These are phyloP conservation scores for Bradypodion pumilum DNA, from an alignment of 2,797 vertebrate species.

Conservation along the genomic window DNA sequence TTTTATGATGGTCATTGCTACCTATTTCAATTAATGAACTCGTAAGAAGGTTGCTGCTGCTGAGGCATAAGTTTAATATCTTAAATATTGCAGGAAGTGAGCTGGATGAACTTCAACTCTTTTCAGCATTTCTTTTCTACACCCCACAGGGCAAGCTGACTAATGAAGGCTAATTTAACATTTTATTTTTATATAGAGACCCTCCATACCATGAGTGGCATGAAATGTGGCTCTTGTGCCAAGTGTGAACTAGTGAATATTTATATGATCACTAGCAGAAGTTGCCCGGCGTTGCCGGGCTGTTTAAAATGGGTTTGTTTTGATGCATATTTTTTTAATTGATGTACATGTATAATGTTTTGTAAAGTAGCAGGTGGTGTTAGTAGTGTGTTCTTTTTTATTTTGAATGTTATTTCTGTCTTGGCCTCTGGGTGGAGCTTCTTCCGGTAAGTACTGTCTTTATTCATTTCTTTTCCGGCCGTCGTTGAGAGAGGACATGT, in stretches of 20 bases:
- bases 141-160: constrained; percentile 40
- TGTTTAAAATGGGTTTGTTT: no score
- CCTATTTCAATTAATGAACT: constrained; percentile 36
- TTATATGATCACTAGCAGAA: constrained; percentile 62
- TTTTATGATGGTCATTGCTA: not conserved
- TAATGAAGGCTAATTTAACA: constrained; percentile 49
- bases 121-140: not conserved
- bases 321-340: no score
- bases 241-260: constrained; percentile 67
- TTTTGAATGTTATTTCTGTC: no score
- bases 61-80: constrained; percentile 52
- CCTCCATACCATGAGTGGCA: constrained; percentile 22
- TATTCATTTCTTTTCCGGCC: no score
- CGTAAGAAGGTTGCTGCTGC: constrained; percentile 10
- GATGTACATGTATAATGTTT: no score
- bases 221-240: constrained; percentile 48
- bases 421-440: no score
- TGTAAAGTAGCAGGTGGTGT: no score
- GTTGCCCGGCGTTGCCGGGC: no score
- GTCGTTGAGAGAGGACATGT: no score
- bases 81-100: constrained; percentile 35
- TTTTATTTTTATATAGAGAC: constrained; percentile 39
- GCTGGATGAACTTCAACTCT: constrained; percentile 31
- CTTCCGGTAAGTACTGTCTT: no score
- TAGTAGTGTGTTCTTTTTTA: no score